Evolutionary conservation across 2,888 invertebrate species (phyloP).

Genomic region (Idaea biselata): DNA sequence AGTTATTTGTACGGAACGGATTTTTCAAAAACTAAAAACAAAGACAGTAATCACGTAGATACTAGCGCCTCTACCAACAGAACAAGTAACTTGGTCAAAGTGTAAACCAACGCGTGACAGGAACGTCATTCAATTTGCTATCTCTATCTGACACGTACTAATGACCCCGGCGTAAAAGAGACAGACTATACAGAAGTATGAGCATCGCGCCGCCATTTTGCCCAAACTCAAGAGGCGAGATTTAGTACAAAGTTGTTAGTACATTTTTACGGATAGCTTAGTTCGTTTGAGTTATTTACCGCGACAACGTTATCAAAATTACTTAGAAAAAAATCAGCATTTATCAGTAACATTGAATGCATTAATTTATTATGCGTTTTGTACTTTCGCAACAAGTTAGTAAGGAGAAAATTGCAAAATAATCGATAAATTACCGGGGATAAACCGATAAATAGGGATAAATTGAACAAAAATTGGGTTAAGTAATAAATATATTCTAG

Average conservation of each 20-base stretch:
- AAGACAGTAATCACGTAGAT: neutral
- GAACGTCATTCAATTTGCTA: conserved; percentile 39
- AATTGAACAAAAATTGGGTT: conserved; percentile 26
- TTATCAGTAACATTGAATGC: conserved; percentile 18
- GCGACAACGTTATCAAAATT: neutral
- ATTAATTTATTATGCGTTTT: conserved; percentile 25
- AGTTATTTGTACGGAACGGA: conserved; percentile 6
- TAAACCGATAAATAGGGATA: conserved; percentile 27
- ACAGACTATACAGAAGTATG: conserved; percentile 66
- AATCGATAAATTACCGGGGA: conserved; percentile 15
- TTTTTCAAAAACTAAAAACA: neutral
- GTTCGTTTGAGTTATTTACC: neutral
- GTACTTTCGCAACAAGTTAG: conserved; percentile 34
- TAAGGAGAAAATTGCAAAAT: conserved; percentile 51
- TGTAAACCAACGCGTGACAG: conserved; percentile 48
- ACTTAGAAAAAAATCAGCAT: conserved; percentile 12
- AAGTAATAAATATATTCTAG: conserved; percentile 17
- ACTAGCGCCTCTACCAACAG: neutral
- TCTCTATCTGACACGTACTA: conserved; percentile 49
- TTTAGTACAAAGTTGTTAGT: conserved; percentile 47
- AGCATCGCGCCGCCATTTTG: conserved; percentile 75
- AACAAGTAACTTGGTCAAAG: neutral
- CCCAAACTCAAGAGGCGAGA: conserved; percentile 63
- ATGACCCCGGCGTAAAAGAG: conserved; percentile 41
- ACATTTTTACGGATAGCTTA: conserved; percentile 34